These are phyloP conservation scores for Mohoua ochrocephala DNA, from an alignment of 2,113 vertebrate genomes.

Conservation along the genomic window DNA sequence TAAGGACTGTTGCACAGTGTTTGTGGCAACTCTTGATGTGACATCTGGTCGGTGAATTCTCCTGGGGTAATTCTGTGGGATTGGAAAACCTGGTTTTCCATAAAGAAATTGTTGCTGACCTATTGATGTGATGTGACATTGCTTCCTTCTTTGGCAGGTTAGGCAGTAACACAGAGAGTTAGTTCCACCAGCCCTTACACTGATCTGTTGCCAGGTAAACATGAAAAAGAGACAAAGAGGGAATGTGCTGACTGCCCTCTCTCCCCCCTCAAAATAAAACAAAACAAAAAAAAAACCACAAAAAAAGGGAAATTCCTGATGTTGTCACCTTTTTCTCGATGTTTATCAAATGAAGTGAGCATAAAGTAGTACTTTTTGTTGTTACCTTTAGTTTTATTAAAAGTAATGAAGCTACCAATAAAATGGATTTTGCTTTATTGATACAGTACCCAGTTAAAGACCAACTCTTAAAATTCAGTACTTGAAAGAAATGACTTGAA, in stretches of 20 bases:
- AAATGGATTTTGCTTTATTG: background rate
- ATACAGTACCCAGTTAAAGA: background rate
- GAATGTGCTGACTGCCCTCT: background rate
- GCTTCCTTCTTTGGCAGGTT: background rate
- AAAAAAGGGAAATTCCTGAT: background rate
- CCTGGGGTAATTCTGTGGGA: background rate
- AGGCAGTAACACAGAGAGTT: background rate
- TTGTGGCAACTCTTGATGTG: background rate
- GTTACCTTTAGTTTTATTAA: background rate
- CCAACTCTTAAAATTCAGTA: background rate
- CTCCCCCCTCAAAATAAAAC: background rate
- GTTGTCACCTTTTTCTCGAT: background rate
- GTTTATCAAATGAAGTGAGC: background rate
- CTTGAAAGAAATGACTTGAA: background rate
- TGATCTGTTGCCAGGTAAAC: background rate
- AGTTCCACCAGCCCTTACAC: background rate
- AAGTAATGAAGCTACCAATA: background rate
- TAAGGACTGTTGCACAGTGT: background rate
- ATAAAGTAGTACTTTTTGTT: background rate
- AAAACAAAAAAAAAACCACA: background rate
- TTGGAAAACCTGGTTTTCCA: background rate
- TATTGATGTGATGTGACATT: background rate
- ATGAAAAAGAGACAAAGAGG: background rate
- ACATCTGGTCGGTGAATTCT: background rate
- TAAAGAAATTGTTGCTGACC: conserved; percentile 5